A percentile compares a stretch with the other conserved stretches of the same genome.
Conservation (phyloP, 1,140 invertebrate species). For the Kradibia gibbosae region DNA sequence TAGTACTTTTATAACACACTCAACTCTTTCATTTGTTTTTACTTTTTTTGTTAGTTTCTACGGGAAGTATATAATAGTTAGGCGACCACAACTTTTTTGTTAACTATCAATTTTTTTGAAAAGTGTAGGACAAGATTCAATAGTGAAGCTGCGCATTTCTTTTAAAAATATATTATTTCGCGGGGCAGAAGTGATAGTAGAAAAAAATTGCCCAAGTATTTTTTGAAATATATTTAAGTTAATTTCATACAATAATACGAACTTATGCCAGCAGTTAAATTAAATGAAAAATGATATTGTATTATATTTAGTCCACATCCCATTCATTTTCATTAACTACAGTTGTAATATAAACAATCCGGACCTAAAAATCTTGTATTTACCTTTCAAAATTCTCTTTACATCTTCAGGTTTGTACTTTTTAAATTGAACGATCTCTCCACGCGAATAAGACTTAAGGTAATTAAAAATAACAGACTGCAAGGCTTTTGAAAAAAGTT, state of each 20-base stretch:
- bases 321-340: too few relatives aligned
- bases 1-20: slow-evolving; percentile 25
- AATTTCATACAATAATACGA: not conserved
- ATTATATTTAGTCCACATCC: too few relatives aligned
- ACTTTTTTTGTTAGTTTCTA: too few relatives aligned
- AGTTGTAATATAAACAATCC: too few relatives aligned
- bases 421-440: not conserved
- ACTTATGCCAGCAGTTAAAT: not conserved
- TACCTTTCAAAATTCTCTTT: not conserved
- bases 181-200: not conserved
- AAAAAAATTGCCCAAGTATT: not conserved
- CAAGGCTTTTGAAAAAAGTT: not conserved
- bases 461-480: slow-evolving; percentile 5
- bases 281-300: not conserved
- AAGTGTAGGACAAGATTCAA: not conserved
- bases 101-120: slow-evolving; percentile 16
- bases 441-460: not conserved
- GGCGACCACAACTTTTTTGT: not conserved
- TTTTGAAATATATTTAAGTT: not conserved
- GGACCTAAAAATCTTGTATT: not conserved
- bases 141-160: not conserved
- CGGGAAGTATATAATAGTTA: not conserved
- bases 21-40: not conserved
- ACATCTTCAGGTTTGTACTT: not conserved
- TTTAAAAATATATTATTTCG: not conserved